A percentile compares a stretch with the other conserved stretches of the same genome.
Evolutionary conservation across 2,888 invertebrate species (phyloP).

Genomic region (Patella depressa): DNA sequence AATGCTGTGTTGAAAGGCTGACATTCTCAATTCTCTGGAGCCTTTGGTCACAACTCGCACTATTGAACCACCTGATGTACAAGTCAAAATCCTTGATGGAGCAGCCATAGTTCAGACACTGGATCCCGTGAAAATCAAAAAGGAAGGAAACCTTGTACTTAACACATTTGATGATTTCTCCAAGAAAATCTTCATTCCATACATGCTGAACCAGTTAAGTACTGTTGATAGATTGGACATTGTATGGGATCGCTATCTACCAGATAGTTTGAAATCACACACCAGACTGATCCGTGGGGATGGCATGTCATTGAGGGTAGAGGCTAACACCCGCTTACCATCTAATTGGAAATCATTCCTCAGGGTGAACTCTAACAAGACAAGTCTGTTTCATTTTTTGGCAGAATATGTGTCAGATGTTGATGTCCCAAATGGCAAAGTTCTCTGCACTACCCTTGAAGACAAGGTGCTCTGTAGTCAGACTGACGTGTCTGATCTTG

Average conservation of each 20-base stretch:
- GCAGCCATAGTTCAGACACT: not conserved
- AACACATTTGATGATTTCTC: not conserved
- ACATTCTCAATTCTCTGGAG: too few species aligned
- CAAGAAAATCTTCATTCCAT: not conserved
- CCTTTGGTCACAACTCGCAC: not conserved
- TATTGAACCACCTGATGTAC: not conserved
- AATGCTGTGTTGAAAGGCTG: slow-evolving; percentile 10
- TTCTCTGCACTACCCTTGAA: too few species aligned
- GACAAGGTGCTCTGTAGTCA: too few species aligned
- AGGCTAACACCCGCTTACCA: not conserved
- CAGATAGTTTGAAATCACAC: not conserved
- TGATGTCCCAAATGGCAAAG: too few species aligned
- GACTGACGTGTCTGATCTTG: too few species aligned
- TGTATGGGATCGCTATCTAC: too few species aligned
- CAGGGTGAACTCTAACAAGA: not conserved
- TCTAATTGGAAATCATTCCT: not conserved
- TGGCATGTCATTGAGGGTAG: not conserved
- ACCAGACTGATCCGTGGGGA: not conserved
- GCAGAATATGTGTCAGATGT: not conserved
- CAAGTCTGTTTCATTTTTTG: not conserved
- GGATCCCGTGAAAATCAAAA: not conserved
- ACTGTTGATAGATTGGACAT: not conserved
- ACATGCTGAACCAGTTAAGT: not conserved
- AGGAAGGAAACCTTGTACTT: too few species aligned
- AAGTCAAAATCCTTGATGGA: not conserved